A percentile compares a stretch with the other conserved stretches of the same genome.
Evolutionary conservation across 2,113 vertebrate genomes (phyloP).

Genomic region (Elachura formosa): DNA sequence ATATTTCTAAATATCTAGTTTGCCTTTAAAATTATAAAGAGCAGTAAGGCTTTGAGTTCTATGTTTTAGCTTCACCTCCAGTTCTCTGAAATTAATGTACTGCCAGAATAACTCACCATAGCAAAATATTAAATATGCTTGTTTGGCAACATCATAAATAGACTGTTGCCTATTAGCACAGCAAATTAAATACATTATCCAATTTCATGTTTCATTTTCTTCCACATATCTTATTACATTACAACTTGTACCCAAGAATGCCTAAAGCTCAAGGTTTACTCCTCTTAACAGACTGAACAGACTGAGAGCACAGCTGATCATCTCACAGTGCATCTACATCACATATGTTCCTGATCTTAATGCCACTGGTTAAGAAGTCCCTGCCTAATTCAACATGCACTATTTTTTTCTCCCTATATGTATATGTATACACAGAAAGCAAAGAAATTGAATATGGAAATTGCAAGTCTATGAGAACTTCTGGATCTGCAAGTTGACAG

Average conservation of each 20-base stretch:
- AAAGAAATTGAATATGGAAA: background rate
- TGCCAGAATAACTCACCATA: background rate
- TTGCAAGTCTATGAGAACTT: background rate
- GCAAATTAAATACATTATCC: constrained; percentile 11
- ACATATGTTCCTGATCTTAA: constrained; percentile 5
- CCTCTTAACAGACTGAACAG: constrained; percentile 1
- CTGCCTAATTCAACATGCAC: background rate
- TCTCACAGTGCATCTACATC: background rate
- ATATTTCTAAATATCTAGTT: background rate
- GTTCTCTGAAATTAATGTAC: background rate
- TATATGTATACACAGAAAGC: background rate
- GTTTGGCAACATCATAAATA: background rate
- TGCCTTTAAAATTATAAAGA: background rate
- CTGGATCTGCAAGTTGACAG: background rate
- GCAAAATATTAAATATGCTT: constrained; percentile 23
- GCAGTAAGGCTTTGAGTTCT: background rate
- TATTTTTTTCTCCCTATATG: background rate
- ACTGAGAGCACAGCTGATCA: constrained; percentile 31
- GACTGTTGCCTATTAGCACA: constrained; percentile 3
- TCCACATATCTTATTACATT: background rate
- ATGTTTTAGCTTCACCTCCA: background rate
- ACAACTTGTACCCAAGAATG: background rate
- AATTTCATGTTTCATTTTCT: constrained; percentile 49
- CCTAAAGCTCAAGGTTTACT: constrained; percentile 20
- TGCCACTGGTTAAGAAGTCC: background rate